Evolutionary conservation across 2,113 vertebrate genomes (phyloP).

Genomic region (Lates calcarifer): DNA sequence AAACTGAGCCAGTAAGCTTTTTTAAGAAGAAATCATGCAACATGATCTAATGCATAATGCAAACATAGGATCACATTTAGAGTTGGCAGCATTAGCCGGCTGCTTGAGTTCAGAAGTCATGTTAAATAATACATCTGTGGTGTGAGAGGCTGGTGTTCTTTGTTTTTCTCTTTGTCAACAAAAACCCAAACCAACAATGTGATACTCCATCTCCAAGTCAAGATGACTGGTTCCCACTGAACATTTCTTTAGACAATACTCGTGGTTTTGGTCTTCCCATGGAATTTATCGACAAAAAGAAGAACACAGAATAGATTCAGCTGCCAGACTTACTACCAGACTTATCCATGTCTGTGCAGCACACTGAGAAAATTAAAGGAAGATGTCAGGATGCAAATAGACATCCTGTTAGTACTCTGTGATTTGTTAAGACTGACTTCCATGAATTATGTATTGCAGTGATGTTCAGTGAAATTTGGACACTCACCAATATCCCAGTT

Average conservation of each 20-base stretch:
- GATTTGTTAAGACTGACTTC: no score
- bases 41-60: constrained; percentile 7
- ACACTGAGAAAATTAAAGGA: no score
- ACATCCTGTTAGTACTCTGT: not conserved
- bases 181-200: no score
- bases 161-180: not conserved
- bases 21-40: no score
- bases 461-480: not conserved
- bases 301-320: not conserved
- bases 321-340: no score
- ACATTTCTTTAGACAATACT: not conserved
- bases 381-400: not conserved
- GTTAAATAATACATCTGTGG: not conserved
- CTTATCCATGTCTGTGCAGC: not conserved
- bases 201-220: not conserved
- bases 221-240: not conserved
- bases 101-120: not conserved
- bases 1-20: constrained; percentile 55
- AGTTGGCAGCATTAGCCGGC: not conserved
- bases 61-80: not conserved
- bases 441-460: no score
- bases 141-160: no score
- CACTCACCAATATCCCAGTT: no score
- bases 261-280: not conserved
- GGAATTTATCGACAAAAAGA: not conserved